phyloP scores from a whole-genome alignment of 2,113 vertebrate species.

The Hepsetus odoe region DNA sequence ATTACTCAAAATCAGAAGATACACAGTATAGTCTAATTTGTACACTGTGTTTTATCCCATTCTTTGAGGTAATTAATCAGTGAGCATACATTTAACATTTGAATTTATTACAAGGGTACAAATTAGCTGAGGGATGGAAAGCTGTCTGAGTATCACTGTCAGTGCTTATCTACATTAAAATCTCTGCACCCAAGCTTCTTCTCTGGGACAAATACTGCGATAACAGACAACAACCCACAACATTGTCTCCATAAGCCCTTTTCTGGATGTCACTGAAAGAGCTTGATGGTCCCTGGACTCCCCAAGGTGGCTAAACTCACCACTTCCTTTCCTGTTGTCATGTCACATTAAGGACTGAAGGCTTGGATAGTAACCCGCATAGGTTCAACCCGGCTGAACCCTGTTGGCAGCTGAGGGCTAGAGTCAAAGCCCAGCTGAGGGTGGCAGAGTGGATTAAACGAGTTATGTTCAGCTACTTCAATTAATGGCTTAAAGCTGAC shows the following conservation, averaged over 20 bases:
- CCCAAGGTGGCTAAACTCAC: slow-evolving; percentile 36
- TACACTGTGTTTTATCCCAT: too few relatives aligned
- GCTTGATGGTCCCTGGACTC: slow-evolving; percentile 18
- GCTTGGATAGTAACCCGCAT: slow-evolving; percentile 36
- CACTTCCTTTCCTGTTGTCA: slow-evolving; percentile 46
- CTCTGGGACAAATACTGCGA: slow-evolving; percentile 20
- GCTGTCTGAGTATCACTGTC: neutral
- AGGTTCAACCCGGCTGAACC: too few relatives aligned
- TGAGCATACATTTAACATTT: too few relatives aligned
- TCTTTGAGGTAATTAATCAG: too few relatives aligned
- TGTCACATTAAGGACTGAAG: slow-evolving; percentile 63
- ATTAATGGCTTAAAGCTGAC: too few relatives aligned
- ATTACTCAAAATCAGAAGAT: too few relatives aligned
- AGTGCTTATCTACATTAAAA: slow-evolving; percentile 16
- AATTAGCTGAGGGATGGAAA: neutral
- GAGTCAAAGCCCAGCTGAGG: neutral
- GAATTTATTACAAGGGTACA: too few relatives aligned
- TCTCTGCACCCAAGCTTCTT: slow-evolving; percentile 2
- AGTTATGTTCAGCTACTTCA: too few relatives aligned
- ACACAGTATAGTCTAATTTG: too few relatives aligned
- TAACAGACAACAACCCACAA: neutral
- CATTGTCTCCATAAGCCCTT: neutral
- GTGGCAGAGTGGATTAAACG: neutral
- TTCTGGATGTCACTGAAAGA: slow-evolving; percentile 12
- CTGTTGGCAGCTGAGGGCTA: neutral